Base-by-base conservation (phyloP, 1,140 invertebrate genomes). In the Paramacrobiotus metropolitanus region DNA sequence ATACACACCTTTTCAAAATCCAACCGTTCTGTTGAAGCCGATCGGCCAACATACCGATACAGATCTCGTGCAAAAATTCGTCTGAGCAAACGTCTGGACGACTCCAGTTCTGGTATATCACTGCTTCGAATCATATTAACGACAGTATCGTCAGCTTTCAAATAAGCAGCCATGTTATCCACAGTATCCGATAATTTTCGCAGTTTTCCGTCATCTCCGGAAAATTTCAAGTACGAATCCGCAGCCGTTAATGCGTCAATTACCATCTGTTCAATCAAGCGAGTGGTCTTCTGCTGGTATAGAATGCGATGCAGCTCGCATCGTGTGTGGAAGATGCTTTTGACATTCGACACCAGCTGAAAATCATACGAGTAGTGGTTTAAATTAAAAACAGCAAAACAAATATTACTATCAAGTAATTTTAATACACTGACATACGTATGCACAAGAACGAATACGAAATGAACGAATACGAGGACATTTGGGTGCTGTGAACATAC, bases 271-370 rank as follows among this genome's bases (percentile, higher is more conserved):
- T 77, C 76, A 44, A 77, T 69, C 18, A 70, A 68, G 55, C 70
- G 71, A 3, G 65, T 68, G 21, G 74, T 72, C 59, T 69, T 71
- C 63, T 79, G 77, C 62, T 78, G 76, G 65, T 79, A 79, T 1
- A 76, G 76, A 31, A 66, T 66, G 29, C 70, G 67, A 65, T 78
- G 76, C 15, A 79, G 67, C 9, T 69, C 66, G 21, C 69, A 68
- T 55, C 77, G 64, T 1, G 71, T 73, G 31, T 70, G 68, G 63
- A 75, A 77, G 70, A 77, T 75, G 61, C 77, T 70, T 63, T 74
- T 73, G 21, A 78, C 62, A 65, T 68, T 71, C 9, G 63, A 62
- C 1, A 65, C 66, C 59, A 71, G 70, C 70, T 71, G 44, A 4
- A 66, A 61, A n/a, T n/a, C n/a, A n/a, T n/a, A n/a, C n/a, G n/a